Evolutionary conservation across 2,888 invertebrate species (phyloP).

Genomic region (Macroteleia sp.): DNA sequence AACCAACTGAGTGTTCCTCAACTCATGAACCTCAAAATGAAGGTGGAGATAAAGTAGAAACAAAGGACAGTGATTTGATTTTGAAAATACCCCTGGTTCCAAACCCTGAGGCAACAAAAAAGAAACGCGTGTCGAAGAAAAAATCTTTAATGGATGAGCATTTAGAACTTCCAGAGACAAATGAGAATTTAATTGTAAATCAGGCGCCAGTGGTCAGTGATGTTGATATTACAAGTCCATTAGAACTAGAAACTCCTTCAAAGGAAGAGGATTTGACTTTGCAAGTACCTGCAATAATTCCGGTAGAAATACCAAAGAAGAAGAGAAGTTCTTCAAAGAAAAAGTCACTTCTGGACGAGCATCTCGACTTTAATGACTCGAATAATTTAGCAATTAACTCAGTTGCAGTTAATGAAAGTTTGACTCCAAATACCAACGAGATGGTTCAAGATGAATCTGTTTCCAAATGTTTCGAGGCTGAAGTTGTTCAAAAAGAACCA

Average conservation of each 20-base stretch:
- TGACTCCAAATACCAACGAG: too few species aligned
- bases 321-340: constrained; percentile 53
- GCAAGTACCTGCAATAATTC: neutral
- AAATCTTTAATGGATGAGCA: neutral
- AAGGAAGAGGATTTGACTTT: neutral
- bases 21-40: too few species aligned
- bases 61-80: neutral
- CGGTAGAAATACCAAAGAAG: constrained; percentile 20
- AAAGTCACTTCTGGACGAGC: constrained; percentile 64
- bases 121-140: neutral
- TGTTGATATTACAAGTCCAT: too few species aligned
- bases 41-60: too few species aligned
- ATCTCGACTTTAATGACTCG: constrained; percentile 61
- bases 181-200: too few species aligned
- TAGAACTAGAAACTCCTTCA: constrained; percentile 2
- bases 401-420: too few species aligned
- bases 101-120: neutral
- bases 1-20: constrained; percentile 33
- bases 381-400: neutral
- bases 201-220: too few species aligned
- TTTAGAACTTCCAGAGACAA: too few species aligned
- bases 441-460: too few species aligned
- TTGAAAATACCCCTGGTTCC: neutral
- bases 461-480: too few species aligned
- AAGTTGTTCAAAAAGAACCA: too few species aligned